Evolutionary conservation across 2,888 invertebrate species (phyloP), one percentile per base, ranked within the genome.

Genomic region (Bruchidius siliquastri): DNA sequence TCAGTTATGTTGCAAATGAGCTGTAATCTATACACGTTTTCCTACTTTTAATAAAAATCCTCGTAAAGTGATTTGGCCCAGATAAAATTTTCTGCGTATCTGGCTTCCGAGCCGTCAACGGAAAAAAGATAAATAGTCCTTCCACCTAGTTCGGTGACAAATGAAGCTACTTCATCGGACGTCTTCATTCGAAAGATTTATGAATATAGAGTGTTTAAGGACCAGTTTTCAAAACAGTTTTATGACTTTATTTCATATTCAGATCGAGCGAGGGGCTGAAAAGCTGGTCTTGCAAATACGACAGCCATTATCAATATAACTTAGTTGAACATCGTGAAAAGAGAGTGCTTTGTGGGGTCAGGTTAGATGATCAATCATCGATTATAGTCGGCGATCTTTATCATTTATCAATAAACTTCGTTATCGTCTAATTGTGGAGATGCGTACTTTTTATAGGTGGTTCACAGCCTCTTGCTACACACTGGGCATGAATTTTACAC

Each of bases 61-160:
- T 49, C 49, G 49, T 3, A 8, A 49, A 49, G 49, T 49, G 49
- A 49, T 49, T 49, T 49, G 49, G 49, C 49, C 49, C 49, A 49
- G 49, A 49, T 49, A 49, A 72, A 70, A 73, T 75, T 73, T 75
- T 70, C 70, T 72, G 73, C 71, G 67, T 68, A 73, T 74, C 73
- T 69, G 70, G 32, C 69, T 21, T 22, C 71, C 21, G 67, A 74
- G 73, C 69, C 71, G 69, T 49, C 49, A 49, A 74, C 70, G 69
- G 68, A 73, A 70, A 74, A 72, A 71, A 74, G 71, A 72, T 71
- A 75, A 49, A 49, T 49, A 49, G 49, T 74, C 74, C 78, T 81
- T 80, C 82, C 81, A 82, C 81, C 82, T 82, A 82, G 79, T 81
- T 81, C 74, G 80, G 80, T 83, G 82, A 83, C 80, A 82, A 82